These are phyloP conservation scores for Dugesia japonica DNA, from an alignment of 2,888 invertebrate species.

Conservation along the genomic window DNA sequence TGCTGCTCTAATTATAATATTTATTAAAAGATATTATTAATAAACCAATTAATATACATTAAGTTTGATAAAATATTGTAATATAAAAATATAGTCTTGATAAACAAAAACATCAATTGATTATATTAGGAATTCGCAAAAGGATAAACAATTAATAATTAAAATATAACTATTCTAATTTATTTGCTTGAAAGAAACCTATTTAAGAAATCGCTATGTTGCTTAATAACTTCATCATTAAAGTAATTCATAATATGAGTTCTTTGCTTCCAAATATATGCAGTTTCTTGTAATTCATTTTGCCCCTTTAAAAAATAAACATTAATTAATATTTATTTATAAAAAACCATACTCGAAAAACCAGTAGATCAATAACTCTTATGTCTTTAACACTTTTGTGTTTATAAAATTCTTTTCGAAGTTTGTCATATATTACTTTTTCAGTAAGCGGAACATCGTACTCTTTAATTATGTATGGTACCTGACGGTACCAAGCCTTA, in stretches of 20 bases:
- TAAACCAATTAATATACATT: too few relatives aligned
- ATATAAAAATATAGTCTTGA: too few relatives aligned
- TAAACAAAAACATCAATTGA: too few relatives aligned
- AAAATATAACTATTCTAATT: too few relatives aligned
- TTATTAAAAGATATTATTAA: too few relatives aligned
- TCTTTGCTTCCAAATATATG: slow-evolving; percentile 72
- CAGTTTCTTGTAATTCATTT: slow-evolving; percentile 77
- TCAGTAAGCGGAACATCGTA: slow-evolving; percentile 66
- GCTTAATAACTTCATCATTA: slow-evolving; percentile 63
- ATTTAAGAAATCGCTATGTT: background rate
- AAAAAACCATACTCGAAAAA: slow-evolving; percentile 47
- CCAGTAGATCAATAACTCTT: slow-evolving; percentile 72
- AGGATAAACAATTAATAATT: too few relatives aligned
- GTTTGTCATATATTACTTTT: slow-evolving; percentile 57
- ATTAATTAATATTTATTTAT: too few relatives aligned
- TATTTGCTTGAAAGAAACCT: slow-evolving; percentile 8
- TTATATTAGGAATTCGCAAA: too few relatives aligned
- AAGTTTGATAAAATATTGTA: too few relatives aligned
- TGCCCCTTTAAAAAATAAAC: slow-evolving; percentile 71
- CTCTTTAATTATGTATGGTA: slow-evolving; percentile 68
- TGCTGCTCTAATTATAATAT: too few relatives aligned
- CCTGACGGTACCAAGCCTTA: slow-evolving; percentile 79
- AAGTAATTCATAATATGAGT: slow-evolving; percentile 72
- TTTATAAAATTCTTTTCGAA: slow-evolving; percentile 64
- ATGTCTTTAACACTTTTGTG: slow-evolving; percentile 66